These are phyloP conservation scores for Venusia cambrica DNA, from an alignment of 2,888 invertebrate genomes.

Conservation along the genomic window DNA sequence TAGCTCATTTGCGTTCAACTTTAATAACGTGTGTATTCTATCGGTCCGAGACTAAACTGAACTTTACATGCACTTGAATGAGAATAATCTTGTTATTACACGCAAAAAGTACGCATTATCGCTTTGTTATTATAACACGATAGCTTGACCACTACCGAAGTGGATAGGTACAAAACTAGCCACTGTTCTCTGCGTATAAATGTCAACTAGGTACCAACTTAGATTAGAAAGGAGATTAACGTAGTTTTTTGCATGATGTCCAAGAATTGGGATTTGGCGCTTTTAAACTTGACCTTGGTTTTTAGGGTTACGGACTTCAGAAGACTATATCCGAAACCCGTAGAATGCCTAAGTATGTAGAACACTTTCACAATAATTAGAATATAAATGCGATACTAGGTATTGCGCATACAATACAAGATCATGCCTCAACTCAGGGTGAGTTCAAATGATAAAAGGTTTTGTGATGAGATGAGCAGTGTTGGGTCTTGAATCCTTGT, in stretches of 20 bases:
- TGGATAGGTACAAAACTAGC: slow-evolving; percentile 9
- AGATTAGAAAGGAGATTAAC: slow-evolving; percentile 47
- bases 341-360: too few relatives aligned
- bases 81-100: slow-evolving; percentile 50
- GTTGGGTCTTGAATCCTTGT: too few relatives aligned
- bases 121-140: slow-evolving; percentile 35
- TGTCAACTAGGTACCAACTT: too few relatives aligned
- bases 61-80: slow-evolving; percentile 52
- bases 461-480: too few relatives aligned
- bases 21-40: slow-evolving; percentile 29
- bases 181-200: slow-evolving; percentile 9
- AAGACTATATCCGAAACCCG: too few relatives aligned
- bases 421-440: too few relatives aligned
- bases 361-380: too few relatives aligned
- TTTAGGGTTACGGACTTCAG: too few relatives aligned
- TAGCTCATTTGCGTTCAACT: slow-evolving; percentile 13
- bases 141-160: slow-evolving; percentile 1
- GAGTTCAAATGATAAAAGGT: too few relatives aligned
- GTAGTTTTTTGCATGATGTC: slow-evolving; percentile 38
- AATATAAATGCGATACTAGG: too few relatives aligned
- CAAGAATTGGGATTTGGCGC: slow-evolving; percentile 39
- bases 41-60: slow-evolving; percentile 46
- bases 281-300: slow-evolving; percentile 54
- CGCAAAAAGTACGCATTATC: slow-evolving; percentile 50
- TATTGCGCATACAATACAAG: too few relatives aligned